Base-by-base conservation (phyloP, 2,113 vertebrate species). In the Rhea pennata region DNA sequence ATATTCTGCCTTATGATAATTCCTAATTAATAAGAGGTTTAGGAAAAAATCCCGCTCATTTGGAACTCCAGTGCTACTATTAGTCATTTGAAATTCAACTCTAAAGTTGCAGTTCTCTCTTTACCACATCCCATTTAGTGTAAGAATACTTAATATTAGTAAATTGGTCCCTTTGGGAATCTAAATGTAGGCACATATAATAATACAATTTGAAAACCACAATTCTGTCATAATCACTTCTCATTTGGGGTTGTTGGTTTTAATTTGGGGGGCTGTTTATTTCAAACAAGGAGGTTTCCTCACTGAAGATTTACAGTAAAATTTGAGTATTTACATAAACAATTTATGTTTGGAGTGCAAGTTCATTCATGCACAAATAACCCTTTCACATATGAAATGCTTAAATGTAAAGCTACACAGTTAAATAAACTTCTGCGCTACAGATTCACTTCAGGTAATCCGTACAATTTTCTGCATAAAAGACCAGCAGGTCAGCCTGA, bases 131-230 rank as follows among this genome's bases (percentile, higher is more conserved):
- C 92, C 89, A 96, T 95, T 98, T 97, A 95, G 93, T 79, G 67
- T 51, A 95, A 97, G 96, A 88, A 96, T 88, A 93, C 73, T 98
- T 97, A 96, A 96, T 97, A 98, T 98, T 98, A 97, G 96, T 93
- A 98, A 98, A 98, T 98, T 98, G 97, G 98, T 98, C 97, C 98
- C 98, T 98, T 97, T 97, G 98, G 98, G 98, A 98, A 97, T 98
- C 97, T 96, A 97, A 97, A 98, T 95, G 96, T 96, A 97, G 96
- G 94, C 80, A 85, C 92, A 97, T 71, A 50, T 96, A 98, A 97
- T 95, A 96, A 95, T 88, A 88, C 92, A 94, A 11, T 27, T 96
- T 96, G 89, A 97, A 98, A 98, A 96, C 92, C 59, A 58, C 97
- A 97, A 97, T 98, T 98, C 97, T 97, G 90, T 97, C 94, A 92